Conservation (phyloP, 2,888 invertebrate species). For the Zhengitettix transpicula region DNA sequence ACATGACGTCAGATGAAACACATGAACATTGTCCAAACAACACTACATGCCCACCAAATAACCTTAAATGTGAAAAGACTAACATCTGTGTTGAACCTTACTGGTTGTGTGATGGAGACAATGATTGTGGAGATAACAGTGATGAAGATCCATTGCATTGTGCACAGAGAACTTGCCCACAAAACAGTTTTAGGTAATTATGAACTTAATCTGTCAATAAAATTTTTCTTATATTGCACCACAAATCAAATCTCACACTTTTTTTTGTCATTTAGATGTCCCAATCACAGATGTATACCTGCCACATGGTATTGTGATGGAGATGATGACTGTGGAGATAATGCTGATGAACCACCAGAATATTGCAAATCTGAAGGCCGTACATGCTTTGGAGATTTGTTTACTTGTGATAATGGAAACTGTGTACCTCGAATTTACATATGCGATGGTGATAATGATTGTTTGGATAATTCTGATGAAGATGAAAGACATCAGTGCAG, state of each 20-base stretch:
- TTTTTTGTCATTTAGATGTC: conserved; percentile 39
- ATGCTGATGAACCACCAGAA: conserved; percentile 81
- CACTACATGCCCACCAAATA: conserved; percentile 75
- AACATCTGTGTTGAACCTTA: conserved; percentile 95
- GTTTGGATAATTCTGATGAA: conserved; percentile 85
- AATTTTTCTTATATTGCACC: neutral
- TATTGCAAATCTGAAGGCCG: conserved; percentile 84
- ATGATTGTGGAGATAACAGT: conserved; percentile 89
- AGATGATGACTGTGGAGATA: conserved; percentile 82
- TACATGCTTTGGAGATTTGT: conserved; percentile 89
- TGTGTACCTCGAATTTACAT: conserved; percentile 90
- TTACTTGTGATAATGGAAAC: conserved; percentile 92
- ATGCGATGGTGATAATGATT: conserved; percentile 91
- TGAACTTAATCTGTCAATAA: neutral
- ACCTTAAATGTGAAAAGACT: conserved; percentile 83
- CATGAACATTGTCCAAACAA: conserved; percentile 74
- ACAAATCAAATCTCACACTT: neutral
- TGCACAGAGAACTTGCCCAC: conserved; percentile 73
- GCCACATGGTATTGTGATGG: conserved; percentile 97
- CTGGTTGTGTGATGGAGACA: conserved; percentile 94
- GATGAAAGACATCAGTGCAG: conserved; percentile 79
- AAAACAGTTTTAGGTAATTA: conserved; percentile 57
- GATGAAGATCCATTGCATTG: conserved; percentile 84
- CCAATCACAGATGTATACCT: conserved; percentile 86
- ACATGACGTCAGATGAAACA: conserved; percentile 79